Conservation (phyloP, 2,888 invertebrate species). For the Machimus rusticus region DNA sequence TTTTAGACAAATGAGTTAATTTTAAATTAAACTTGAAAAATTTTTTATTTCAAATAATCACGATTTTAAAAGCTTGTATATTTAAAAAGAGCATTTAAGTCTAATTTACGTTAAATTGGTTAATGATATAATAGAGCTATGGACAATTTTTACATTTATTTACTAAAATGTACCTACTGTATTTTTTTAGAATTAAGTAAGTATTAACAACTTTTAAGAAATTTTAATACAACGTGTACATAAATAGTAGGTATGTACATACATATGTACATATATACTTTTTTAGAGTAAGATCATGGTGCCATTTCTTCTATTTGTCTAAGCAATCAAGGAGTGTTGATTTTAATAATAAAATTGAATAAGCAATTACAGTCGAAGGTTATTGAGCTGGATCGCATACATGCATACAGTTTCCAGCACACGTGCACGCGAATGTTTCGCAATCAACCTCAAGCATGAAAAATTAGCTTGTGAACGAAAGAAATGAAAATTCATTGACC, state of each 20-base stretch:
- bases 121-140: too few relatives aligned
- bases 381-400: background rate
- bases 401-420: background rate
- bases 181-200: too few relatives aligned
- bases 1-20: background rate
- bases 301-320: background rate
- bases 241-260: too few relatives aligned
- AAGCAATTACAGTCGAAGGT: background rate
- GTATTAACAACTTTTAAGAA: too few relatives aligned
- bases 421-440: background rate
- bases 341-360: background rate
- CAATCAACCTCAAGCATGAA: background rate
- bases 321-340: background rate
- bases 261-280: too few relatives aligned
- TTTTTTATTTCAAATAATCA: background rate
- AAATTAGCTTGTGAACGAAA: slow-evolving; percentile 2
- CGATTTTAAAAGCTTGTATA: too few relatives aligned
- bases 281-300: background rate
- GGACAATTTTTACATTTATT: background rate
- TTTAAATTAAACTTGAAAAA: background rate
- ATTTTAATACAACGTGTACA: too few relatives aligned
- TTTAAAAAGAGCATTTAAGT: too few relatives aligned
- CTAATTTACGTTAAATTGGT: too few relatives aligned
- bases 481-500: slow-evolving; percentile 11
- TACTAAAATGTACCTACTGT: too few relatives aligned